Percentiles rank a stretch among this genome's conserved stretches.
phyloP scores from a whole-genome alignment of 2,797 vertebrate genomes.

The Chloroceryle amazona region DNA sequence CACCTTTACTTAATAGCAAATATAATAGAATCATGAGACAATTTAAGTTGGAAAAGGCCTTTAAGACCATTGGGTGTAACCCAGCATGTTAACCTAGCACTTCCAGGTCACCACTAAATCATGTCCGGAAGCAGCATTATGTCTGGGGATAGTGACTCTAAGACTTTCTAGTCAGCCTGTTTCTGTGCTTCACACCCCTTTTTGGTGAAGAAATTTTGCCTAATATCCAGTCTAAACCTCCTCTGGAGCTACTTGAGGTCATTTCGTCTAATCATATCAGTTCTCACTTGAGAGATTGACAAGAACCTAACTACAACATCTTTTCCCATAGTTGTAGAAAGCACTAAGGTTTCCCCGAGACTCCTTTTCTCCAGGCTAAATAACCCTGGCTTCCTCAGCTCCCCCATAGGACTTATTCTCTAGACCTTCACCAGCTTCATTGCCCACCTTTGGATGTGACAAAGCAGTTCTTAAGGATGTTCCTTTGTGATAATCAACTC shows the following conservation, averaged over 20 bases:
- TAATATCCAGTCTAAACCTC: background rate
- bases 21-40: background rate
- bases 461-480: background rate
- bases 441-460: background rate
- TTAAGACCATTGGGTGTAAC: background rate
- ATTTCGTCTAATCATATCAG: background rate
- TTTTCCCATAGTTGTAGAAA: background rate
- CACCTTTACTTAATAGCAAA: background rate
- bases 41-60: background rate
- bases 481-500: background rate
- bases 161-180: background rate
- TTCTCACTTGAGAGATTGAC: background rate
- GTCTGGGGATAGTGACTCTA: background rate
- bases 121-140: background rate
- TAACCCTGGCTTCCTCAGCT: background rate
- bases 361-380: background rate
- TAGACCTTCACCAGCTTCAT: background rate
- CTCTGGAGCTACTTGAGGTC: background rate
- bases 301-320: background rate
- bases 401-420: background rate
- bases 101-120: background rate
- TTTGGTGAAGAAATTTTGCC: background rate
- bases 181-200: background rate
- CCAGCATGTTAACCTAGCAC: too few relatives aligned
- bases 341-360: background rate